phyloP scores from a whole-genome alignment of 2,888 invertebrate genomes.

The Folsomia candida region DNA sequence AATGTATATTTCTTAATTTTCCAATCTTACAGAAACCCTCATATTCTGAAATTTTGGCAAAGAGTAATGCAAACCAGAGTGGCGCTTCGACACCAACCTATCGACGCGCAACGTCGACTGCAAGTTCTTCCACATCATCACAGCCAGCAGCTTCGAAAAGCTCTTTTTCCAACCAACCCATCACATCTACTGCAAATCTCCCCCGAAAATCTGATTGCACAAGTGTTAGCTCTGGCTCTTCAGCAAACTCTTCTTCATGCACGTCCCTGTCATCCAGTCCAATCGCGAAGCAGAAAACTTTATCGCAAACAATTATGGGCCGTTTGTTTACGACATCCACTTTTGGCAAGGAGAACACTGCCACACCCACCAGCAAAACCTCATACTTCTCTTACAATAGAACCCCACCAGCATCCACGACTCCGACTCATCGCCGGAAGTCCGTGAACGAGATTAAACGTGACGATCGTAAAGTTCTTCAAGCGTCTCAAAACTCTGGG shows the following conservation, averaged over 20 bases:
- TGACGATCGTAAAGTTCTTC: not conserved
- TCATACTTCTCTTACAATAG: not conserved
- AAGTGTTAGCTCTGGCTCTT: slow-evolving; percentile 32
- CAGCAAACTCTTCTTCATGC: slow-evolving; percentile 42
- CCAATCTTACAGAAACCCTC: slow-evolving; percentile 43
- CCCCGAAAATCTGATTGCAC: slow-evolving; percentile 40
- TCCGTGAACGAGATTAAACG: not conserved
- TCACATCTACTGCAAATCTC: slow-evolving; percentile 2
- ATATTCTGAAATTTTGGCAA: slow-evolving; percentile 46
- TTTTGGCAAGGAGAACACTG: slow-evolving; percentile 42
- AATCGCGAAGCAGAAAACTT: slow-evolving; percentile 32
- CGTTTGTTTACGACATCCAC: slow-evolving; percentile 6
- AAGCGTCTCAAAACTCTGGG: not conserved
- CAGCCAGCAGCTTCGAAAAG: slow-evolving; percentile 19
- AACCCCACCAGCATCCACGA: slow-evolving; percentile 35
- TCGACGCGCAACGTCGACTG: slow-evolving; percentile 30
- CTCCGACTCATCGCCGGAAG: slow-evolving; percentile 30
- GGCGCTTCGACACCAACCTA: too few species aligned
- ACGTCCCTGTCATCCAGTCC: slow-evolving; percentile 46
- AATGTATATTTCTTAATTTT: slow-evolving; percentile 11
- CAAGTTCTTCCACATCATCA: slow-evolving; percentile 24
- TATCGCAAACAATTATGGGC: slow-evolving; percentile 13
- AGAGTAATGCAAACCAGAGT: slow-evolving; percentile 33
- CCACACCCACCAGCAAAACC: slow-evolving; percentile 14
- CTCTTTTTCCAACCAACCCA: too few species aligned